Evolutionary conservation across 2,888 invertebrate species (phyloP), one percentile per base, ranked within the genome.

Genomic region (Eupithecia insigniata): DNA sequence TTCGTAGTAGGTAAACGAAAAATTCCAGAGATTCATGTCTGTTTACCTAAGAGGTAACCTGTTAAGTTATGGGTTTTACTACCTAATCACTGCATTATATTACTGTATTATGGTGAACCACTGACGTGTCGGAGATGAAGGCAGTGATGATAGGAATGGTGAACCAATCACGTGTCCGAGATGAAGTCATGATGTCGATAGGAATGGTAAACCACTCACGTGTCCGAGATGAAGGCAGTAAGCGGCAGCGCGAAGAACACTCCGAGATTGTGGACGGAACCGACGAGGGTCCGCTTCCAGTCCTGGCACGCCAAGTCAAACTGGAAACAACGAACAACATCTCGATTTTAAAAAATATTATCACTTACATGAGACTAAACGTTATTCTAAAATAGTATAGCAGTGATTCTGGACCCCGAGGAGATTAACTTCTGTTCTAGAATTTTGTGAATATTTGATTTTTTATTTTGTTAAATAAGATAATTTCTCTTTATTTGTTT

Each of bases 241-340:
- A 95, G 88, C 14, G 94, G 94, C 69, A 95, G 85, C 0, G 95
- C 94, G 0, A 92, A 83, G 79, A 95, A 93, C 66, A 95, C 90
- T 0, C 95, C 95, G 1, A 92, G 89, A 78, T 94, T 95, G 86
- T 95, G 95, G 16, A 95, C 83, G 22, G 95, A 95, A 68, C 95
- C 95, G 72, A 95, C 94, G 79, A 95, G 78, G 0, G 95, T 94
- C 32, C 95, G 90, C 85, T 93, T 94, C 95, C 95, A 95, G 46
- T 89, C 88, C 76, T 90, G 79, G 62, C 93, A 94, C 6, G 89
- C 92, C 80, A 93, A 80, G 66, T 86, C 85, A 78, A 93, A 90
- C 92, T 93, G 86, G 4, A 90, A 61, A 90, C 32, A 4, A n/a
- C 18, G 10, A 43, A n/a, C n/a, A 43, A 22, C 6, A 72, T 51